phyloP scores from a whole-genome alignment of 2,888 invertebrate species.

The Idaea aversata region DNA sequence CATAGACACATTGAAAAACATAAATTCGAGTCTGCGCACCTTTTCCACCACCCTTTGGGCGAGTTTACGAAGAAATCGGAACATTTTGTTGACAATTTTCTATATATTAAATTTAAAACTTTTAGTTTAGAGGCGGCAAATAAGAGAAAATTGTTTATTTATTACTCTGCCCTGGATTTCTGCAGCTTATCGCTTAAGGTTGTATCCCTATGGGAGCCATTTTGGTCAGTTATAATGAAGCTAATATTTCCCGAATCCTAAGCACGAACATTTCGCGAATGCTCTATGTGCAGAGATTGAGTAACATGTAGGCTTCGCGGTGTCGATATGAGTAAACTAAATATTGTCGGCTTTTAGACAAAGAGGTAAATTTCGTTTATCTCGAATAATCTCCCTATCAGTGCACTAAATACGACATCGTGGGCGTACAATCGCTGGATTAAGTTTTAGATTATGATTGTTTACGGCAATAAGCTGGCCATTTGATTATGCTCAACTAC shows the following conservation, averaged over 20 bases:
- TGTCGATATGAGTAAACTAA: slow-evolving; percentile 5
- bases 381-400: slow-evolving; percentile 43
- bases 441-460: slow-evolving; percentile 41
- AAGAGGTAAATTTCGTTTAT: slow-evolving; percentile 40
- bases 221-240: slow-evolving; percentile 17
- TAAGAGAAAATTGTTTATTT: background rate
- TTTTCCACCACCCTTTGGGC: slow-evolving; percentile 50
- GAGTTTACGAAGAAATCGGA: slow-evolving; percentile 51
- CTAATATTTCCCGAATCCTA: slow-evolving; percentile 23
- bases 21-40: slow-evolving; percentile 53
- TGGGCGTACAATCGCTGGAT: slow-evolving; percentile 40
- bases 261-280: slow-evolving; percentile 3
- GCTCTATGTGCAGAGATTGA: slow-evolving; percentile 5
- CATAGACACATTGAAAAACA: slow-evolving; percentile 53
- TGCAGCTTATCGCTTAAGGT: slow-evolving; percentile 33
- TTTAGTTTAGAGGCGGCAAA: background rate
- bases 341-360: slow-evolving; percentile 22
- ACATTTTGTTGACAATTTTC: slow-evolving; percentile 38
- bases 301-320: background rate
- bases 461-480: background rate
- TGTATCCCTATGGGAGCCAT: slow-evolving; percentile 53
- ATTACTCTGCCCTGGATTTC: slow-evolving; percentile 11
- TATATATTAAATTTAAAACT: background rate
- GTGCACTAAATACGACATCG: slow-evolving; percentile 32
- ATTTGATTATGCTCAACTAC: background rate